Base-by-base conservation (phyloP, 1,140 invertebrate genomes). In the Plutomurus gul region DNA sequence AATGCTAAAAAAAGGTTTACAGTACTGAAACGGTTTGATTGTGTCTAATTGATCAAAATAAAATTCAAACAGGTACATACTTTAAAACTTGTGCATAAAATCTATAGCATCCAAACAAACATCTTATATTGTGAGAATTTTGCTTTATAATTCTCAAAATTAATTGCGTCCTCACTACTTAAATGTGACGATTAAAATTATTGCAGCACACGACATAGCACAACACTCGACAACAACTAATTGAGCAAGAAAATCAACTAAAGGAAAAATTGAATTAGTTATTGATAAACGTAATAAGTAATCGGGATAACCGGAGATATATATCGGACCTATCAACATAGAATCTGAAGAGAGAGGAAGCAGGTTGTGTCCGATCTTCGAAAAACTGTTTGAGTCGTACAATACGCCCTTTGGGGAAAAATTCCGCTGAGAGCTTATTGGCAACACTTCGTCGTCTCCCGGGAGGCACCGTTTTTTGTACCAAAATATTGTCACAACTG, bases 361-460 rank as follows among this genome's bases (percentile, higher is more conserved):
- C 43, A 72, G 77, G 80, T 56, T 80, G 78, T 16, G 78, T 84
- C 71, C 78, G 74, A 36, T 83, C 82, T 76, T 84, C 82, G 75
- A 84, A 84, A 79, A 82, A 84, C 46, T 84, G 82, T 80, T 77
- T 82, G 30, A 84, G 65, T 65, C 77, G 60, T 27, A 82, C 20
- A 37, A 84, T 84, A 46, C 82, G 51, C 3, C 82, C 82, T 81
- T 81, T 82, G 36, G 82, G 78, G 6, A 84, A 77, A 77, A 84
- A 81, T 49, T 84, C 82, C 20, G 76, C 39, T 51, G 33, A 71
- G 20, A 82, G 72, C 25, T 78, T 82, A 71, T 79, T 80, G 37
- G 78, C 80, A 56, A 82, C 51, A 74, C 81, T 82, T 70, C 82
- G 43, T 73, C 82, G 72, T 43, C 82, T 77, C 27, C 79, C 70